phyloP scores from a whole-genome alignment of 2,888 invertebrate genomes.

The Ichneumon xanthorius region DNA sequence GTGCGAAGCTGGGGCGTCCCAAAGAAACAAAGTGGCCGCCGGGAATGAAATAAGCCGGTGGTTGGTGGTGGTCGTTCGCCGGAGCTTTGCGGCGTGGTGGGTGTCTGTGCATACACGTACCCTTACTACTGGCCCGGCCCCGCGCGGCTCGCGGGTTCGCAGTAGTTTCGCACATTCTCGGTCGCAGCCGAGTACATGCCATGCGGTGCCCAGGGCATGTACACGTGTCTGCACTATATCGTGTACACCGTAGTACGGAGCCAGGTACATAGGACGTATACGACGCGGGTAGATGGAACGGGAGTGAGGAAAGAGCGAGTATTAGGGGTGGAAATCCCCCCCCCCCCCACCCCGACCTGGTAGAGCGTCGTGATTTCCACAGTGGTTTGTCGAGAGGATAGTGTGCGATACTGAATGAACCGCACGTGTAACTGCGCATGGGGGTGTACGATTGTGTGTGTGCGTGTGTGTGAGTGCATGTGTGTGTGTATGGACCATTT shows the following conservation, averaged over 20 bases:
- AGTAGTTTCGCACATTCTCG: constrained; percentile 50
- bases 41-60: constrained; percentile 64
- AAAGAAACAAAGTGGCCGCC: constrained; percentile 61
- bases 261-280: background rate
- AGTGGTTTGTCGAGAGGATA: constrained; percentile 62
- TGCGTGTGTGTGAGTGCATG: too few species aligned
- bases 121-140: constrained; percentile 27
- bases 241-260: background rate
- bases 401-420: constrained; percentile 23
- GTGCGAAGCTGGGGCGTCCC: constrained; percentile 23
- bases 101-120: constrained; percentile 50
- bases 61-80: constrained; percentile 28
- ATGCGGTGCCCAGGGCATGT: constrained; percentile 1
- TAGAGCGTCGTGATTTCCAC: constrained; percentile 62
- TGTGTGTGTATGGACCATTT: background rate
- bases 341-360: background rate
- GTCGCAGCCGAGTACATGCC: constrained; percentile 21
- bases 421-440: background rate
- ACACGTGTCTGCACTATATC: constrained; percentile 36
- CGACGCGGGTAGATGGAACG: background rate
- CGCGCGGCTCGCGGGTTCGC: constrained; percentile 18
- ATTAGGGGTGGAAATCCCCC: constrained; percentile 23
- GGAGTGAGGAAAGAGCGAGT: constrained; percentile 39
- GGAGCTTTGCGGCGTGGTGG: constrained; percentile 40
- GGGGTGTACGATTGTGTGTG: background rate